Percentiles rank a stretch among this genome's conserved stretches.
Conservation (phyloP, 2,113 vertebrate genomes). For the Hyperopisus bebe region DNA sequence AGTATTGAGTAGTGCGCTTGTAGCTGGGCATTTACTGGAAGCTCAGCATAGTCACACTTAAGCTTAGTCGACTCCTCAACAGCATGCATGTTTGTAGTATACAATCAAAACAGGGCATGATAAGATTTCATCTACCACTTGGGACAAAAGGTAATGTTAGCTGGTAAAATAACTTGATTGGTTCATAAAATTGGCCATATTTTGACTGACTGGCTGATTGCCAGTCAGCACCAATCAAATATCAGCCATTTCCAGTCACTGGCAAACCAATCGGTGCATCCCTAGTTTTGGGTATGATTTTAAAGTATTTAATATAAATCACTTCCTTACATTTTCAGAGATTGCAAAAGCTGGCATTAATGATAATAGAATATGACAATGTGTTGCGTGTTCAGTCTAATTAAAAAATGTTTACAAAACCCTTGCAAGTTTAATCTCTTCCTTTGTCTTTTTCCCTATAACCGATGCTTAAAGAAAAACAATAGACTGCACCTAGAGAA, state of each 20-base stretch:
- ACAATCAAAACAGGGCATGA: too few species aligned
- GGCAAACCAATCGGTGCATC: background rate
- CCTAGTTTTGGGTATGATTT: background rate
- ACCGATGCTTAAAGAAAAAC: background rate
- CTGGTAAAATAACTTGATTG: background rate
- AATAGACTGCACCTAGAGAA: background rate
- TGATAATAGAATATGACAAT: background rate
- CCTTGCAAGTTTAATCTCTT: background rate
- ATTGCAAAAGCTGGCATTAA: background rate
- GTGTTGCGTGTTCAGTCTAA: background rate
- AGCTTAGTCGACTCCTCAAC: background rate
- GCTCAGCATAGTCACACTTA: background rate
- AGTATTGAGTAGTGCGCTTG: background rate
- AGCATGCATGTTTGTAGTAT: background rate
- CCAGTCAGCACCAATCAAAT: background rate
- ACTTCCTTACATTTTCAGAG: background rate
- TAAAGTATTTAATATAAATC: background rate
- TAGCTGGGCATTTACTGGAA: background rate
- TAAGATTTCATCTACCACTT: background rate
- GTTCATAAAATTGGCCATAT: background rate
- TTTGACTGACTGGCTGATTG: background rate
- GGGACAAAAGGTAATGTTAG: background rate
- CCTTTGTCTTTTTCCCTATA: background rate
- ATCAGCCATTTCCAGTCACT: background rate
- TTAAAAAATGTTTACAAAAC: background rate